Base-by-base conservation (phyloP, 2,888 invertebrate species). In the Pristionchus arcanus region DNA sequence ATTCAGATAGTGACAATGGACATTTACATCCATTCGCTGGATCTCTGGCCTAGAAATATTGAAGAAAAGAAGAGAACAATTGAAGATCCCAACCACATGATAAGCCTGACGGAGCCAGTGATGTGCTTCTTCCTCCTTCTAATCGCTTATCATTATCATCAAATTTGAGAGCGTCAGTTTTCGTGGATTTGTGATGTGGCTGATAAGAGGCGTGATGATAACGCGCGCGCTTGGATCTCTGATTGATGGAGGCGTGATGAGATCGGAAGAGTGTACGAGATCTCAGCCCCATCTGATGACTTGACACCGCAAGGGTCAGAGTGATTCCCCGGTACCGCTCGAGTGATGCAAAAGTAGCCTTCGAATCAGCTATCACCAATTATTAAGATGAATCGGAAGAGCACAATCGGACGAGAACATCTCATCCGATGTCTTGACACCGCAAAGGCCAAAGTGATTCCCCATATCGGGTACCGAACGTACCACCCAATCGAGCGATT, bases 81-180 rank as follows among this genome's bases (percentile, higher is more conserved):
- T 59, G 59, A 59, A 49, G 42, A 49, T 49, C 42, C 42, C 42
- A 49, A 49, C 63, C 0, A 37, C 42, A 49, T 16, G 81, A 81
- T 81, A 81, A 81, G 81, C 81, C 11, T 9, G 37, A 15, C 16
- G 81, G 81, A 81, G 81, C 81, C 81, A 49, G 49, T 81, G 81
- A 81, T 21, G 81, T n/a, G 25, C n/a, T n/a, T n/a, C 42, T 49
- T 49, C 42, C 42, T 49, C 13, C 42, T 49, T 49, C 68, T 68
- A 42, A 25, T 25, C 42, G 21, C 37, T 21, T 19, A 49, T 81
- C 81, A 81, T 81, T 71, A 71, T 71, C 71, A 71, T 34, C 71
- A 13, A 63, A n/a, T 63, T n/a, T n/a, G 37, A n/a, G 74, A n/a
- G 74, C 74, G 74, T 74, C 74, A 74, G 74, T 11, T 21, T 74